A percentile compares a stretch with the other conserved stretches of the same genome.
phyloP scores from a whole-genome alignment of 2,113 vertebrate species.

The Paramisgurnus dabryanus region DNA sequence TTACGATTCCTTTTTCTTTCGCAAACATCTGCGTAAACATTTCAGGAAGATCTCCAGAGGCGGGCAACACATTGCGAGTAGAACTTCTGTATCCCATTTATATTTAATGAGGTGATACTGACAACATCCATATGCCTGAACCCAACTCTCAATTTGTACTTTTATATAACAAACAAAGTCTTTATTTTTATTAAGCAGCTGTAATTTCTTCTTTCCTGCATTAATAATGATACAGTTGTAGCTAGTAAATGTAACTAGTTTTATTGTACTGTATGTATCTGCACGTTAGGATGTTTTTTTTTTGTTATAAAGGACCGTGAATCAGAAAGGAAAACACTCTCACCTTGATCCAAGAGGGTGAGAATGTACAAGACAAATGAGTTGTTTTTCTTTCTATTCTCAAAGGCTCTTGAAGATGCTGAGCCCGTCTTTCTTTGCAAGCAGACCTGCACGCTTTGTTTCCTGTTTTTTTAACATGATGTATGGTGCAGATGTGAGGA shows the following conservation, averaged over 20 bases:
- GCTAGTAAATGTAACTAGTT: background rate
- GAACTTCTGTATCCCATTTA: background rate
- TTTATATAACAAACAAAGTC: background rate
- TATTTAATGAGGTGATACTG: constrained; percentile 25
- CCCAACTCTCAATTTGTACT: background rate
- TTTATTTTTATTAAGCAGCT: background rate
- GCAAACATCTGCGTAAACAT: background rate
- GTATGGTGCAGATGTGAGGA: background rate
- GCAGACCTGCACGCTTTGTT: constrained; percentile 5
- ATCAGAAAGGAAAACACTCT: background rate
- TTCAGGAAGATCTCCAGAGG: constrained; percentile 1
- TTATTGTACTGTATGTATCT: background rate
- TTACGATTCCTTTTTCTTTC: background rate
- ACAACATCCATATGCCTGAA: constrained; percentile 15
- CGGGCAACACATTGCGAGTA: background rate
- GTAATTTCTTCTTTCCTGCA: background rate
- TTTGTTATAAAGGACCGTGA: background rate
- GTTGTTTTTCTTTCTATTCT: constrained; percentile 25
- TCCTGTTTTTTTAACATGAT: constrained; percentile 26
- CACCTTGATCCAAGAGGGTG: background rate
- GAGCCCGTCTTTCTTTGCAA: background rate
- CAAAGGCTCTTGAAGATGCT: background rate
- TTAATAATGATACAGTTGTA: background rate
- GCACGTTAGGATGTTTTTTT: background rate
- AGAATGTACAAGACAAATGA: background rate